Conservation (phyloP, 2,888 invertebrate species). For the Leptogaster cylindrica region DNA sequence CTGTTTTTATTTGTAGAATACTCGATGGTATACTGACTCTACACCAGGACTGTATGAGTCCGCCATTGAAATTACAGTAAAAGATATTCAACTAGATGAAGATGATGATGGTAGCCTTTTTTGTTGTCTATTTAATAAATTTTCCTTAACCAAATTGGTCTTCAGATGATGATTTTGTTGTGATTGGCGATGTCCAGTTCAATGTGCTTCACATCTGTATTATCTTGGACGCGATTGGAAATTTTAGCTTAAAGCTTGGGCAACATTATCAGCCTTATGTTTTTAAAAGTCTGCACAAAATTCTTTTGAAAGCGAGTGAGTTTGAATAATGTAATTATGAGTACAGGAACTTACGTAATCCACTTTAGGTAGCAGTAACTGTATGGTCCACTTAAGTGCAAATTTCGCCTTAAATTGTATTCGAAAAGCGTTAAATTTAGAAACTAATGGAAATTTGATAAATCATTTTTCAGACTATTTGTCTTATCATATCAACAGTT, state of each 20-base stretch:
- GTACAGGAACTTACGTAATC: neutral
- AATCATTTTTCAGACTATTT: conserved; percentile 76
- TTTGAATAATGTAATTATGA: neutral
- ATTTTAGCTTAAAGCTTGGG: conserved; percentile 66
- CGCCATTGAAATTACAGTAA: conserved; percentile 57
- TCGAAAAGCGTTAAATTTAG: conserved; percentile 66
- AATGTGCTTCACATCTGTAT: conserved; percentile 73
- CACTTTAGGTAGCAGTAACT: conserved; percentile 69
- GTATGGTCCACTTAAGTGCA: conserved; percentile 69
- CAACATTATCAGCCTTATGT: conserved; percentile 67
- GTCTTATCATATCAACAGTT: conserved; percentile 71
- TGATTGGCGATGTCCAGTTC: conserved; percentile 63
- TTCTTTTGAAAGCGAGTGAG: conserved; percentile 75
- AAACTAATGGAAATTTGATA: conserved; percentile 68
- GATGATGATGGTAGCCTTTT: conserved; percentile 48
- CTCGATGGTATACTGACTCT: conserved; percentile 56
- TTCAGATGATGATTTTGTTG: neutral
- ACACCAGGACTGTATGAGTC: conserved; percentile 61
- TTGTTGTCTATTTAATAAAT: neutral
- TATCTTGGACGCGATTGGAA: conserved; percentile 73
- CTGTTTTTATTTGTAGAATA: conserved; percentile 49
- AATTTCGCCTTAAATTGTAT: conserved; percentile 67
- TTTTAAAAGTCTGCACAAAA: conserved; percentile 70
- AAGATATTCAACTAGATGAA: conserved; percentile 57
- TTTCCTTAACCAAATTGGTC: neutral